These are phyloP conservation scores for Fopius arisanus DNA, from an alignment of 1,140 invertebrate genomes.

Conservation along the genomic window DNA sequence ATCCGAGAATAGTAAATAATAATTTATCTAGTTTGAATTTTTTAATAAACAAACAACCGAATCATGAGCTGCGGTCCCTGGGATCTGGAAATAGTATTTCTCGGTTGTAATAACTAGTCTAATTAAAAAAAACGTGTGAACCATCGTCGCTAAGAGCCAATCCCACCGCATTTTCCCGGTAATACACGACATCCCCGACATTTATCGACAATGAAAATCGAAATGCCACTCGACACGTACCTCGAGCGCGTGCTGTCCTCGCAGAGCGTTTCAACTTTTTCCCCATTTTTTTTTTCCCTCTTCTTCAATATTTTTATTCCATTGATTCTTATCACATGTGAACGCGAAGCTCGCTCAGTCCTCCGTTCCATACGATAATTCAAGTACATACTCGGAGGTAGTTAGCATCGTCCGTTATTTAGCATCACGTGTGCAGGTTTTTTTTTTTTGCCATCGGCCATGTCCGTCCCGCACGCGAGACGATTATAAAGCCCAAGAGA, in stretches of 20 bases:
- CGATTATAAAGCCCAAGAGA: slow-evolving; percentile 6
- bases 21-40: no score
- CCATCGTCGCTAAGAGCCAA: background rate
- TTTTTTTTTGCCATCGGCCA: slow-evolving; percentile 14
- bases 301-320: slow-evolving; percentile 5
- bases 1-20: no score
- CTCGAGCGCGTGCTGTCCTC: background rate
- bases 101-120: no score
- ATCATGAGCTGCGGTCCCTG: background rate
- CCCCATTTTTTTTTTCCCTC: slow-evolving; percentile 9
- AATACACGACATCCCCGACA: background rate
- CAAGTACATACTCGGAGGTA: slow-evolving; percentile 20
- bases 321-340: slow-evolving; percentile 23
- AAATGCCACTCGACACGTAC: background rate
- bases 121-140: background rate
- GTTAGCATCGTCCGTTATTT: slow-evolving; percentile 18
- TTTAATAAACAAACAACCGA: background rate
- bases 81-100: no score
- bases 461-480: slow-evolving; percentile 23
- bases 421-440: background rate
- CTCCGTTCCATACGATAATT: slow-evolving; percentile 20
- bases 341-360: slow-evolving; percentile 16
- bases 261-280: background rate
- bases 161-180: background rate
- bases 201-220: slow-evolving; percentile 9